Conservation (phyloP, 37 sponge, comb jelly and placozoan species). For the Diacarnus erythraeanus region DNA sequence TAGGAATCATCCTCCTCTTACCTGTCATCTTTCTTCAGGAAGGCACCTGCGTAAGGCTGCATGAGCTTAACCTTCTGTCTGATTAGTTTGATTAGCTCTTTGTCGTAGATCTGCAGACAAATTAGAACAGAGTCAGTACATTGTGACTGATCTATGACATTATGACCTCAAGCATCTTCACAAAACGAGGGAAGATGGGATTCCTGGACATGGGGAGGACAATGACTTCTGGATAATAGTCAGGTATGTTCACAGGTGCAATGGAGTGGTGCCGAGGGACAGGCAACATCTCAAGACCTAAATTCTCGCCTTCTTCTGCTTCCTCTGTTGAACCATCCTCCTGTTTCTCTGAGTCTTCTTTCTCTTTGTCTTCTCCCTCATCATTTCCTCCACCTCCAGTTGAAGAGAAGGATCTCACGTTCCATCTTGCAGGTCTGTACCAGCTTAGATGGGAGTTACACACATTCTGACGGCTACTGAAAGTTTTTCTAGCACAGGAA, state of each 20-base stretch:
- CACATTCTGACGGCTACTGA: no score
- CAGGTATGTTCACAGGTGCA: conserved; percentile 59
- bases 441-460: conserved; percentile 4
- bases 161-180: conserved; percentile 89
- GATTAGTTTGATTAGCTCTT: conserved; percentile 73
- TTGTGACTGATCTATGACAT: not conserved
- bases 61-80: conserved; percentile 58
- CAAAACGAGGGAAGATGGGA: conserved; percentile 92
- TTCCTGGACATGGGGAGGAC: conserved; percentile 71
- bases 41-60: conserved; percentile 94
- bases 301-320: conserved; percentile 8
- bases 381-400: not conserved
- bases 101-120: conserved; percentile 60
- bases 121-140: not conserved
- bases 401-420: conserved; percentile 8
- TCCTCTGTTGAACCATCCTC: conserved; percentile 2
- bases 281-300: conserved; percentile 4
- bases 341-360: not conserved
- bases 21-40: conserved; percentile 89
- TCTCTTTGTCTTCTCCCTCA: not conserved
- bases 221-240: conserved; percentile 84
- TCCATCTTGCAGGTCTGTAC: conserved; percentile 9
- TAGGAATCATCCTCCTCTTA: no score
- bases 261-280: conserved; percentile 20
- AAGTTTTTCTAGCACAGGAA: no score